phyloP scores from a whole-genome alignment of 2,888 invertebrate species.

The Spialia ferax region DNA sequence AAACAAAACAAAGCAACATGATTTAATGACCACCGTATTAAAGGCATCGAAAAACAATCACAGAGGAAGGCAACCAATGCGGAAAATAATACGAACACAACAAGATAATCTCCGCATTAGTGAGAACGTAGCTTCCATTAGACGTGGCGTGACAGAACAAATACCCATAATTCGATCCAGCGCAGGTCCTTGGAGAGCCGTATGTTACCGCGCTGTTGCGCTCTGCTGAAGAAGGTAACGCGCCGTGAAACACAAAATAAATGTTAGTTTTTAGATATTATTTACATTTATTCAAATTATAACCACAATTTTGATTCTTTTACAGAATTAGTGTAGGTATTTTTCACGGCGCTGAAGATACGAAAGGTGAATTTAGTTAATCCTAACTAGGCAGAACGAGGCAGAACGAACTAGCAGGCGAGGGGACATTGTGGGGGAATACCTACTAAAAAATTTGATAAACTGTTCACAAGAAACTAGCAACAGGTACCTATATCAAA shows the following conservation, averaged over 20 bases:
- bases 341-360: too few species aligned
- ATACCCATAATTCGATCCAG: slow-evolving; percentile 71
- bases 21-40: not conserved
- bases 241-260: not conserved
- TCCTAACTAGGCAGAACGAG: too few species aligned
- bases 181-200: slow-evolving; percentile 64
- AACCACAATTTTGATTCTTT: not conserved
- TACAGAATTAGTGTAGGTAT: too few species aligned
- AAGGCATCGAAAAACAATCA: not conserved
- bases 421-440: too few species aligned
- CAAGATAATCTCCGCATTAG: slow-evolving; percentile 27
- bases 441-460: too few species aligned
- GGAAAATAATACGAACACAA: slow-evolving; percentile 15
- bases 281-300: not conserved
- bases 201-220: slow-evolving; percentile 45
- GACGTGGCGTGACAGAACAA: slow-evolving; percentile 54
- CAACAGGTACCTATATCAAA: too few species aligned
- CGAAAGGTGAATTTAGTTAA: too few species aligned
- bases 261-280: not conserved
- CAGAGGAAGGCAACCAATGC: not conserved
- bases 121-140: slow-evolving; percentile 17
- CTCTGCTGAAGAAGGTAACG: not conserved
- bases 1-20: not conserved
- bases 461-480: too few species aligned
- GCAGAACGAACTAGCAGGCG: too few species aligned